Evolutionary conservation across 2,113 vertebrate species (phyloP).

Genomic region (Heptranchias perlo): DNA sequence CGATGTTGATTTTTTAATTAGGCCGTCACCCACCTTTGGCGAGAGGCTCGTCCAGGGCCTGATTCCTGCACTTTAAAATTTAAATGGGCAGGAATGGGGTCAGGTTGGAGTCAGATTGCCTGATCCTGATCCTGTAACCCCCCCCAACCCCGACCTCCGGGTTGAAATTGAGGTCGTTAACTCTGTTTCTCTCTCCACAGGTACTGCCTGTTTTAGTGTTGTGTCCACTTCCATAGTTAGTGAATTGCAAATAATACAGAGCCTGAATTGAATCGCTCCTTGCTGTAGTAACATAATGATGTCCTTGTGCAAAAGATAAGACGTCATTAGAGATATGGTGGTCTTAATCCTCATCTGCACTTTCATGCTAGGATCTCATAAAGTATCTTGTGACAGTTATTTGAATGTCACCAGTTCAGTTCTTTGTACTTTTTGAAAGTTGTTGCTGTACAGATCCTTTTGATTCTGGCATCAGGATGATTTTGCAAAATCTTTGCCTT

Average conservation of each 20-base stretch:
- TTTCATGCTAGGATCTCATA: neutral
- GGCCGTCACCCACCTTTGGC: too few relatives aligned
- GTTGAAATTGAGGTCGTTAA: too few relatives aligned
- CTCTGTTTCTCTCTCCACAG: neutral
- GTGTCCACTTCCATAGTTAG: neutral
- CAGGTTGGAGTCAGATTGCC: too few relatives aligned
- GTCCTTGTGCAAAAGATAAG: neutral
- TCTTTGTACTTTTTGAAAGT: neutral
- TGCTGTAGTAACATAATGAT: neutral
- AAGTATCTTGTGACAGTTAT: neutral
- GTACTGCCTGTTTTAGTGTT: neutral
- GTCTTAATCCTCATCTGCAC: neutral
- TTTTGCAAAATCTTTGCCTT: neutral
- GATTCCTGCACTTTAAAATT: too few relatives aligned
- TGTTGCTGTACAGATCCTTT: neutral
- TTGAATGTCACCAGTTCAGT: neutral
- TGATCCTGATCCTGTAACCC: too few relatives aligned
- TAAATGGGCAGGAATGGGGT: too few relatives aligned
- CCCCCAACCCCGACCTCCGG: too few relatives aligned
- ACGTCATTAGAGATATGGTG: neutral
- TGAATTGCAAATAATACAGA: neutral
- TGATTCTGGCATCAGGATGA: neutral
- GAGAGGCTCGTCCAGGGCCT: too few relatives aligned
- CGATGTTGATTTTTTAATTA: too few relatives aligned
- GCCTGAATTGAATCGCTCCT: neutral